Percentiles rank a stretch among this genome's conserved stretches.
Evolutionary conservation across 2,888 invertebrate genomes (phyloP).

Genomic region (Limnephilus rhombicus): DNA sequence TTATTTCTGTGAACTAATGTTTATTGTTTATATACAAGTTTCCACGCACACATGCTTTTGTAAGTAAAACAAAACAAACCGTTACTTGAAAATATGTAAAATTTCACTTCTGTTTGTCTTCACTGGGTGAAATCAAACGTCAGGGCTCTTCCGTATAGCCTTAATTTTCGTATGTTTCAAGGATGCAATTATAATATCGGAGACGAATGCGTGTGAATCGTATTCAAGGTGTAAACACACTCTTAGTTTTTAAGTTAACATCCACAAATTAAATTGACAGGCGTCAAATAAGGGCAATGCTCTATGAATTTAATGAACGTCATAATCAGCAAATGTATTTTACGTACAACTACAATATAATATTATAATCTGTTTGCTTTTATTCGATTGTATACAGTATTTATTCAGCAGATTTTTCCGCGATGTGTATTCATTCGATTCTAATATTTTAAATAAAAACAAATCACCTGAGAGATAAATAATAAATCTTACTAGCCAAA

Average conservation of each 20-base stretch:
- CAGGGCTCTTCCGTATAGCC: conserved; percentile 53
- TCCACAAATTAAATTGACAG: not conserved
- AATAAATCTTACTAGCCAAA: not conserved
- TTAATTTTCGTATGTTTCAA: conserved; percentile 56
- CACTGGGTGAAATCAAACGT: not conserved
- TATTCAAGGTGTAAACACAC: not conserved
- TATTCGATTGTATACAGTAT: not conserved
- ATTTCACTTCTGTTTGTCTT: not conserved
- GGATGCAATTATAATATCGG: conserved; percentile 53
- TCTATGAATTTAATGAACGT: not conserved
- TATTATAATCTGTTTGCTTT: not conserved
- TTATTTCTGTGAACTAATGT: conserved; percentile 60
- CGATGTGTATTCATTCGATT: not conserved
- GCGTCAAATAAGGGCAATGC: not conserved
- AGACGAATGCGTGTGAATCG: conserved; percentile 5
- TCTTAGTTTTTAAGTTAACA: not conserved
- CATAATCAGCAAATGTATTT: not conserved
- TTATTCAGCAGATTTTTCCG: not conserved
- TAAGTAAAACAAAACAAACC: conserved; percentile 40
- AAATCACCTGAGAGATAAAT: not conserved
- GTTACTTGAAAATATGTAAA: not conserved
- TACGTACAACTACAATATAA: not conserved
- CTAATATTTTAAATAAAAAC: not conserved
- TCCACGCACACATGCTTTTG: conserved; percentile 45
- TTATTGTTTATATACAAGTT: conserved; percentile 54